Percentiles rank a stretch among this genome's conserved stretches.
These are phyloP conservation scores for Syngnathus scovelli DNA, from an alignment of 2,113 vertebrate species.

Conservation along the genomic window DNA sequence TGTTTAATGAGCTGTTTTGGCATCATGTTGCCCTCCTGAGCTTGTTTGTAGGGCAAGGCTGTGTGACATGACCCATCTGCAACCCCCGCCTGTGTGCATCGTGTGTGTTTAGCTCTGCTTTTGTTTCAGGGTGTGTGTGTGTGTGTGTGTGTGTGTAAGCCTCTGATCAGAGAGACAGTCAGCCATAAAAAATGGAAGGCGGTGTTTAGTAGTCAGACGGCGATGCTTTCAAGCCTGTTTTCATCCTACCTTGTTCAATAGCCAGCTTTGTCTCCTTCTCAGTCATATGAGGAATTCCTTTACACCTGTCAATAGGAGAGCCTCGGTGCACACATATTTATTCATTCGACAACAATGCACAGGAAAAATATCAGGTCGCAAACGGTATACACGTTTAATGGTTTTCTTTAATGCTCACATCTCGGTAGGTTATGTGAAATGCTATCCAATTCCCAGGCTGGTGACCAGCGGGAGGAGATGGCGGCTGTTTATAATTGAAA, in stretches of 20 bases:
- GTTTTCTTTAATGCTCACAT: neutral
- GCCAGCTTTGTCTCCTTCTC: neutral
- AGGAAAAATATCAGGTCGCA: neutral
- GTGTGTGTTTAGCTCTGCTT: constrained; percentile 14
- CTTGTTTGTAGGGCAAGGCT: constrained; percentile 58
- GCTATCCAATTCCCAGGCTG: neutral
- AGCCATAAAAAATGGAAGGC: constrained; percentile 61
- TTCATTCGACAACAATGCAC: neutral
- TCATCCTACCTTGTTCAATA: constrained; percentile 2
- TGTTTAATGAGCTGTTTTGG: constrained; percentile 73
- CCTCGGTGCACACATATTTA: neutral
- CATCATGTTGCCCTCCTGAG: constrained; percentile 54
- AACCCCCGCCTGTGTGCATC: constrained; percentile 32
- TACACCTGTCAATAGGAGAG: neutral
- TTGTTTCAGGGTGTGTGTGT: constrained; percentile 17
- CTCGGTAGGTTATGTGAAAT: neutral
- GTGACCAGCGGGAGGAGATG: neutral
- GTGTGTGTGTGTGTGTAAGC: constrained; percentile 14
- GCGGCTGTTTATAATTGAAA: neutral
- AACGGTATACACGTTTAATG: neutral
- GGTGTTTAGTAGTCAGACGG: constrained; percentile 45
- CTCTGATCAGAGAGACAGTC: constrained; percentile 47
- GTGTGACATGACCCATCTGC: constrained; percentile 59
- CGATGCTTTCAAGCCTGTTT: neutral
- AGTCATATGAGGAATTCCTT: neutral